Conservation (phyloP, 2,888 invertebrate genomes). For the Spatulosminthurus flaviceps region DNA sequence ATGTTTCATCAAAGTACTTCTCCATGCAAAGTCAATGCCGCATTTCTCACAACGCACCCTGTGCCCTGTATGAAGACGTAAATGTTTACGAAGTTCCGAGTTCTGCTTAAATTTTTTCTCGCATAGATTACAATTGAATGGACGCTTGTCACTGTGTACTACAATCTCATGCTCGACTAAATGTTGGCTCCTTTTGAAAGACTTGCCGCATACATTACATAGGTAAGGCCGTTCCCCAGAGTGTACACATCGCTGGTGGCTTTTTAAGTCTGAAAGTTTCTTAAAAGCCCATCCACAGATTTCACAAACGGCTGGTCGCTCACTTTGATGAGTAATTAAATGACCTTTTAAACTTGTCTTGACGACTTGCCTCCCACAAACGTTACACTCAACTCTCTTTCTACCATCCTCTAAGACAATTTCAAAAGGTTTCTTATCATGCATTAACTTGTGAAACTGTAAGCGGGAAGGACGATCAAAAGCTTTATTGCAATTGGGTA, state of each 20-base stretch:
- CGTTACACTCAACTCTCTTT: no score
- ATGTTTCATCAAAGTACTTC: background rate
- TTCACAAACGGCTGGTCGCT: background rate
- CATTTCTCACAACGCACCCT: background rate
- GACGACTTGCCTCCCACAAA: background rate
- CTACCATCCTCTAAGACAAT: no score
- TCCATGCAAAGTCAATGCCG: background rate
- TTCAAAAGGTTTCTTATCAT: no score
- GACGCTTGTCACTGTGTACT: background rate
- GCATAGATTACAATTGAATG: background rate
- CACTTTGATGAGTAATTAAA: background rate
- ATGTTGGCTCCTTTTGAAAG: background rate
- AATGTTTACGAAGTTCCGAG: background rate
- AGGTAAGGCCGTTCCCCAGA: background rate
- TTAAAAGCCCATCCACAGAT: background rate
- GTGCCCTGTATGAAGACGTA: background rate
- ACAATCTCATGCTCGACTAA: background rate
- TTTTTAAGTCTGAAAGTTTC: background rate
- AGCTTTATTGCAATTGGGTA: no score
- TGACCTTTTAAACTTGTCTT: background rate
- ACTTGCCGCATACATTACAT: background rate
- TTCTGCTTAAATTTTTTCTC: background rate
- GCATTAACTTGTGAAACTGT: background rate
- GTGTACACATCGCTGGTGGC: background rate
- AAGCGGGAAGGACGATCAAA: no score